Conservation (phyloP, 2,797 vertebrate species). For the Gymnothorax reevesii region DNA sequence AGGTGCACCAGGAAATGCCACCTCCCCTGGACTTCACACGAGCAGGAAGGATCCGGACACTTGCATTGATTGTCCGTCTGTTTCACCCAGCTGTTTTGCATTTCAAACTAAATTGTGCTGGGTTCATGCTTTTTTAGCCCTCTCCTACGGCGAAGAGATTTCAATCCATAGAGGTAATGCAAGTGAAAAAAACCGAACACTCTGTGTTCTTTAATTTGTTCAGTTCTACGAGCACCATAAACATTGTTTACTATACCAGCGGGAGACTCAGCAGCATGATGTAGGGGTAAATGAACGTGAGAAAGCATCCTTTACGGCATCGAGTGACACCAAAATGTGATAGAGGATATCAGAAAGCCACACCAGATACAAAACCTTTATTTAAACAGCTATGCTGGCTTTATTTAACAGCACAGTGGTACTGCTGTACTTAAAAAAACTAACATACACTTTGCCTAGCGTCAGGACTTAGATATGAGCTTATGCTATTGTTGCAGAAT, state of each 20-base stretch:
- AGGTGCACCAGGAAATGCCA: background rate
- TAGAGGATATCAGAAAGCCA: background rate
- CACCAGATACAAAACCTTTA: background rate
- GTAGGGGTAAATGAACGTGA: background rate
- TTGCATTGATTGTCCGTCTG: background rate
- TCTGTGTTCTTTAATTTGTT: background rate
- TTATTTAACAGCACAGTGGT: background rate
- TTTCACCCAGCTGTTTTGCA: constrained; percentile 9
- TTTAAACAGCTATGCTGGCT: background rate
- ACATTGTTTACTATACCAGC: background rate
- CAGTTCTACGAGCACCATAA: constrained; percentile 18
- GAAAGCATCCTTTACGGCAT: constrained; percentile 7
- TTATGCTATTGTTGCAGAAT: background rate
- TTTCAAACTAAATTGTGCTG: constrained; percentile 26
- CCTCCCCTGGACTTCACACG: background rate
- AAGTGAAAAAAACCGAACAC: background rate
- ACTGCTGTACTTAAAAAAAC: background rate
- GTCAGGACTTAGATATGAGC: background rate
- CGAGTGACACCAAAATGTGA: background rate
- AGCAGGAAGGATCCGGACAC: background rate
- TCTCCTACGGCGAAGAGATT: background rate
- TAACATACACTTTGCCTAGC: background rate
- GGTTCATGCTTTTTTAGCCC: background rate
- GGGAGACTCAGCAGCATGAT: background rate
- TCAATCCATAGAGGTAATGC: background rate